Base-by-base conservation (phyloP, 2,113 vertebrate genomes). In the Tenrec ecaudatus region DNA sequence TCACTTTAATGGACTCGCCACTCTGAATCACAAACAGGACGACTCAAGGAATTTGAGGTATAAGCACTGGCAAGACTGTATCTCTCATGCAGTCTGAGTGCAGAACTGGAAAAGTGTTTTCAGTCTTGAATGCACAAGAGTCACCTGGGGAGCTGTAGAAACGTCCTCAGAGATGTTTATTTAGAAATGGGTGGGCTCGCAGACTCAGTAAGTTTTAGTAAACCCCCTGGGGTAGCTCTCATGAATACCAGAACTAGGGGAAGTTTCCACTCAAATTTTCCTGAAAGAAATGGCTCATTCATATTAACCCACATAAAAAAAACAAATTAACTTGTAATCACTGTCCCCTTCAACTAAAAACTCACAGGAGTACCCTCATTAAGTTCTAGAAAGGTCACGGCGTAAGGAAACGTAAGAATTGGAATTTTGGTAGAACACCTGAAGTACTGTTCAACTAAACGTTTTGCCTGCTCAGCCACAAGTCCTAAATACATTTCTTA, bases 51-150 rank as follows among this genome's bases (percentile, higher is more conserved):
- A 78, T 38, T 82, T 83, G 33, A 82, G 25, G 58, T 78, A 38
- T 20, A 75, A 83, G 38, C 83, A 64, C 6, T 80, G 76, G 12
- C 25, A 23, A 86, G 43, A 77, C 4, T 3, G 73, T n/a, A 87
- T 25, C 68, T 89, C n/a, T 57, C 60, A 88, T 15, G 19, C 47
- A 60, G 22, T 77, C 22, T 66, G 9, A 88, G 40, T 43, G 79
- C 3, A 92, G 57, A 92, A 82, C 66, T 81, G 87, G 78, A 73
- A 94, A 84, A 89, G 6, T 68, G 11, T 86, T 88, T 64, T 86
- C 53, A 90, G 33, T 73, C 53, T 71, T 92, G 36, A 47, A 4
- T 43, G 19, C n/a, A 81, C 57, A 89, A 83, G 9, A 77, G 47
- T n/a, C 19, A 91, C 33, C 27, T n/a, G 31, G 27, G 25, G 12